A percentile compares a stretch with the other conserved stretches of the same genome.
Conservation (phyloP, 1,140 invertebrate species). For the Cheumatopsyche charites region DNA sequence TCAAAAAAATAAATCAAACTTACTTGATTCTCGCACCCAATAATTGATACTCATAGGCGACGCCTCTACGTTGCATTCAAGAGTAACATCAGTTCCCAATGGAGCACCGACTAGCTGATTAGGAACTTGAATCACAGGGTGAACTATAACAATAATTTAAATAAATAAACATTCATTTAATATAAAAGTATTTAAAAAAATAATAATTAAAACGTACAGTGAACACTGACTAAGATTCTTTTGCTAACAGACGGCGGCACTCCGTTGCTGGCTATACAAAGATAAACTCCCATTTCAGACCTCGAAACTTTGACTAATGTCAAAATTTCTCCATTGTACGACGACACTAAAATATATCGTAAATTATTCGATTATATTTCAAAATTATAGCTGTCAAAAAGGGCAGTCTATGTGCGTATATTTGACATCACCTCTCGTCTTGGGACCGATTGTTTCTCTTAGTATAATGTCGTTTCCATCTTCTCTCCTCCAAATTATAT, state of each 20-base stretch:
- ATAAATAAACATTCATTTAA: constrained; percentile 6
- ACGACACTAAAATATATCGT: constrained; percentile 60
- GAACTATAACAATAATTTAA: constrained; percentile 66
- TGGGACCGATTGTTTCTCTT: constrained; percentile 66
- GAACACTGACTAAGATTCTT: constrained; percentile 79
- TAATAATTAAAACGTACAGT: constrained; percentile 73
- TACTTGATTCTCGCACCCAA: constrained; percentile 82
- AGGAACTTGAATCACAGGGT: constrained; percentile 85
- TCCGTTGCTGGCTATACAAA: constrained; percentile 84
- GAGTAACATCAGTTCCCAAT: constrained; percentile 81
- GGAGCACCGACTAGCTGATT: constrained; percentile 88
- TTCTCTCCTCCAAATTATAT: constrained; percentile 85
- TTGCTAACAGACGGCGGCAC: constrained; percentile 83
- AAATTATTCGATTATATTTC: too few relatives aligned
- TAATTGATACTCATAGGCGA: constrained; percentile 88
- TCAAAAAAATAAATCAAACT: constrained; percentile 47
- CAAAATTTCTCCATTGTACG: constrained; percentile 73
- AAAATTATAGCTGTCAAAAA: too few relatives aligned
- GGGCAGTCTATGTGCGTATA: too few relatives aligned
- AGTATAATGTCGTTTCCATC: constrained; percentile 81
- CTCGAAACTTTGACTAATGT: constrained; percentile 80
- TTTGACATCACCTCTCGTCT: constrained; percentile 63
- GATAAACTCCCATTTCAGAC: constrained; percentile 87
- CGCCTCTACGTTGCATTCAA: constrained; percentile 90
- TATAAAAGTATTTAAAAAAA: constrained; percentile 22